phyloP scores from a whole-genome alignment of 1,140 invertebrate genomes.

The Matsumurasca onukii region DNA sequence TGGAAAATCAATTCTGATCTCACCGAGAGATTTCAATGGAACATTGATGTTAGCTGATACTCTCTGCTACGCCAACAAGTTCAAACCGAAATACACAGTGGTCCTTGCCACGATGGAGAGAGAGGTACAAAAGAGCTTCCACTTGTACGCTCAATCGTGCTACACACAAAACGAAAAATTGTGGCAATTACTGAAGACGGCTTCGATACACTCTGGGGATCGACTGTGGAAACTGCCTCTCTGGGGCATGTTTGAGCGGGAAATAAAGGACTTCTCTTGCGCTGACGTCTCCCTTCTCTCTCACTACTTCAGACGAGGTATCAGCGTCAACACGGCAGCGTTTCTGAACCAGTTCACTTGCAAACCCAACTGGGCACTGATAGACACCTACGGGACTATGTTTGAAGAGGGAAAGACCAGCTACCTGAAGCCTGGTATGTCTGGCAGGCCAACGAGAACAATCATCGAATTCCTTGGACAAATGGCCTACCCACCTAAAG shows the following conservation, averaged over 20 bases:
- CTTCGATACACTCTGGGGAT: conserved; percentile 54
- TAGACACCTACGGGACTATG: conserved; percentile 59
- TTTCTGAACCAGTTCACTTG: conserved; percentile 61
- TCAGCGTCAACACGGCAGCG: conserved; percentile 57
- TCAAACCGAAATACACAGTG: conserved; percentile 57
- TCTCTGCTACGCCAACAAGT: conserved; percentile 60
- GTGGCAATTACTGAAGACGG: conserved; percentile 43
- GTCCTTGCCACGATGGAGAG: conserved; percentile 64
- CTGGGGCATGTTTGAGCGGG: conserved; percentile 51
- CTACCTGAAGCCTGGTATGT: conserved; percentile 72
- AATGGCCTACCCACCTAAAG: conserved; percentile 35
- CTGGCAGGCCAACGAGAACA: conserved; percentile 78
- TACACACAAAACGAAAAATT: conserved; percentile 56
- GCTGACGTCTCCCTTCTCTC: conserved; percentile 18
- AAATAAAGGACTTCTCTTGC: neutral
- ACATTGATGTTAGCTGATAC: conserved; percentile 61
- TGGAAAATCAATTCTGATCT: conserved; percentile 57
- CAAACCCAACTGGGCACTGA: conserved; percentile 56
- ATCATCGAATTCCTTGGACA: conserved; percentile 69
- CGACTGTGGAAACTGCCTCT: conserved; percentile 60
- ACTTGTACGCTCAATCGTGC: conserved; percentile 55
- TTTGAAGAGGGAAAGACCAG: conserved; percentile 62
- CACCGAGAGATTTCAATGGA: conserved; percentile 68
- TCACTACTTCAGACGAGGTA: conserved; percentile 43
- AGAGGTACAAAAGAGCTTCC: conserved; percentile 56